Evolutionary conservation across 1,140 invertebrate genomes (phyloP).

Genomic region (Atta texana): DNA sequence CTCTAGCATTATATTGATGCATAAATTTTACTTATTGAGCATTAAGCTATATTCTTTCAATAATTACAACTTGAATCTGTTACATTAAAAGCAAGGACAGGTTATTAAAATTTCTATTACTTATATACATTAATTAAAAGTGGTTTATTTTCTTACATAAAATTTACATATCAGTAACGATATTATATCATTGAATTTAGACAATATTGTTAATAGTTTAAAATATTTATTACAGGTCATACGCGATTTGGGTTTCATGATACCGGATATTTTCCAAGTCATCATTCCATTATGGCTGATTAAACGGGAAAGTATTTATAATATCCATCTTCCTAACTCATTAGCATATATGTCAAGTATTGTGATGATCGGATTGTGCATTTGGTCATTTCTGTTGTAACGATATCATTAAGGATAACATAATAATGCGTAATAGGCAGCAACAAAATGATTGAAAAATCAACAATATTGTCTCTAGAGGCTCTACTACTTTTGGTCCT

Average conservation of each 20-base stretch:
- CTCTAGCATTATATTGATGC: too few species aligned
- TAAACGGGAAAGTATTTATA: slow-evolving; percentile 77
- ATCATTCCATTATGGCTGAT: slow-evolving; percentile 87
- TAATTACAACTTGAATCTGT: too few species aligned
- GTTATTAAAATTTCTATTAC: too few species aligned
- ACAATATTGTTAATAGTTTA: too few species aligned
- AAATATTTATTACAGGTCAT: slow-evolving; percentile 85
- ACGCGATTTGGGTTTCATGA: slow-evolving; percentile 91
- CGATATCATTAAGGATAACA: neutral
- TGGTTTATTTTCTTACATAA: too few species aligned
- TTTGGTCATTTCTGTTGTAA: slow-evolving; percentile 79
- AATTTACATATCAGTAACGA: too few species aligned
- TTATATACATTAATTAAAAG: too few species aligned
- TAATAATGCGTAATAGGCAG: neutral
- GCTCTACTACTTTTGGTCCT: too few species aligned
- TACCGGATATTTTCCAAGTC: slow-evolving; percentile 91
- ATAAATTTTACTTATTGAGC: too few species aligned
- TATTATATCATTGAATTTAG: too few species aligned
- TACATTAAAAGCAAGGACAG: too few species aligned
- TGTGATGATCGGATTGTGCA: slow-evolving; percentile 81
- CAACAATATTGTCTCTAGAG: neutral
- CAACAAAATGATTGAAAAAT: neutral
- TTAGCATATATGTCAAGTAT: slow-evolving; percentile 82
- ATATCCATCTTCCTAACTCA: slow-evolving; percentile 79
- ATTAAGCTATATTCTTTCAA: too few species aligned